Conservation (phyloP, 2,888 invertebrate species). For the Troides helena region DNA sequence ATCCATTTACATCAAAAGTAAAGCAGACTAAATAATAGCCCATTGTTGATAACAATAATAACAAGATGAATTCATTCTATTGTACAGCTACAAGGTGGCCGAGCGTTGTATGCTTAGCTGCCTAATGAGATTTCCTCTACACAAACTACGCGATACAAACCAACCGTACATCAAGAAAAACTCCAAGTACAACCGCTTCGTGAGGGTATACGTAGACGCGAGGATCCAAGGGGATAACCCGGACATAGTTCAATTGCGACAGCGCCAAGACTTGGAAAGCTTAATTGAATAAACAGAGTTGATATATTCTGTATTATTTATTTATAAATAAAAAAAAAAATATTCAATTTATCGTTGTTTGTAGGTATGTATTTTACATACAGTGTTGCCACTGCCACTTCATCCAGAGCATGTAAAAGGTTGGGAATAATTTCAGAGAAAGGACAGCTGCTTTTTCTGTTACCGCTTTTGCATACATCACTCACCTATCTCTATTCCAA, state of each 20-base stretch:
- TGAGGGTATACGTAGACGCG: conserved; percentile 59
- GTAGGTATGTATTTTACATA: background rate
- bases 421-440: too few species aligned
- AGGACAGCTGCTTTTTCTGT: too few species aligned
- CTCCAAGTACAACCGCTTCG: conserved; percentile 52
- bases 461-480: too few species aligned
- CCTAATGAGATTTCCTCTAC: conserved; percentile 59
- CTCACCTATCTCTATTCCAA: too few species aligned
- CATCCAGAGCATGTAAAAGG: too few species aligned
- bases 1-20: too few species aligned
- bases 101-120: conserved; percentile 68
- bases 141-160: conserved; percentile 55
- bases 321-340: background rate
- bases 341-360: background rate
- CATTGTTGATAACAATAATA: too few species aligned
- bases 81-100: conserved; percentile 64
- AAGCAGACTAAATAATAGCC: too few species aligned
- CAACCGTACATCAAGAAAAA: conserved; percentile 55
- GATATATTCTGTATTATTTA: background rate
- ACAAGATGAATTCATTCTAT: background rate
- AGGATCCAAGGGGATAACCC: conserved; percentile 38
- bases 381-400: too few species aligned
- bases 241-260: conserved; percentile 37
- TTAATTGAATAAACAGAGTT: conserved; percentile 46
- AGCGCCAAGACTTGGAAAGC: conserved; percentile 45